phyloP scores from a whole-genome alignment of 2,888 invertebrate species.

The Phaonia tiefii region DNA sequence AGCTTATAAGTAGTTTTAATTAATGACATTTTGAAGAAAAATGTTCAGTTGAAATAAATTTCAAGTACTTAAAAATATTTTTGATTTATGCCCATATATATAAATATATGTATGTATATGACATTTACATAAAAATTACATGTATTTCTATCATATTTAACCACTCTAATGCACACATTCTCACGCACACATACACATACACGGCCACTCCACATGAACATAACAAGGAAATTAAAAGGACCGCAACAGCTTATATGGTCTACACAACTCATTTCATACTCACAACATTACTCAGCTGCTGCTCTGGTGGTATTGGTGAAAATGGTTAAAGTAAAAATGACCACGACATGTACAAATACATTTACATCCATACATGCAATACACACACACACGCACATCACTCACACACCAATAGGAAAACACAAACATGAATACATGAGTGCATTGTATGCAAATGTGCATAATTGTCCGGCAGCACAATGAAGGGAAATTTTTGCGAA shows the following conservation, averaged over 20 bases:
- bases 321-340: conserved; percentile 46
- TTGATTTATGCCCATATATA: not conserved
- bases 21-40: no score
- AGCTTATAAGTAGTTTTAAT: no score
- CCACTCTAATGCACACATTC: not conserved
- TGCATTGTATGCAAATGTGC: no score
- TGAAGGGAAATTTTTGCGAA: no score
- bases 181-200: not conserved
- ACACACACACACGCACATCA: not conserved
- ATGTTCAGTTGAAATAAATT: no score
- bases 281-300: conserved; percentile 43
- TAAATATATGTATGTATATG: not conserved
- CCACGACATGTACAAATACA: conserved; percentile 46
- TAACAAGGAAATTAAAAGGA: conserved; percentile 49
- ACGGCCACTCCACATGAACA: not conserved
- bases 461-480: no score
- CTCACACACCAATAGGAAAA: not conserved
- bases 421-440: no score
- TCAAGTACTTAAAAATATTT: no score
- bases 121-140: not conserved
- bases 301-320: conserved; percentile 18
- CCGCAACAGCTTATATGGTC: conserved; percentile 42
- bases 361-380: not conserved
- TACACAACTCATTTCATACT: conserved; percentile 32
- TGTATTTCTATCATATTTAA: conserved; percentile 6